Evolutionary conservation across 2,888 invertebrate genomes (phyloP).

Genomic region (Tipula vernalis): DNA sequence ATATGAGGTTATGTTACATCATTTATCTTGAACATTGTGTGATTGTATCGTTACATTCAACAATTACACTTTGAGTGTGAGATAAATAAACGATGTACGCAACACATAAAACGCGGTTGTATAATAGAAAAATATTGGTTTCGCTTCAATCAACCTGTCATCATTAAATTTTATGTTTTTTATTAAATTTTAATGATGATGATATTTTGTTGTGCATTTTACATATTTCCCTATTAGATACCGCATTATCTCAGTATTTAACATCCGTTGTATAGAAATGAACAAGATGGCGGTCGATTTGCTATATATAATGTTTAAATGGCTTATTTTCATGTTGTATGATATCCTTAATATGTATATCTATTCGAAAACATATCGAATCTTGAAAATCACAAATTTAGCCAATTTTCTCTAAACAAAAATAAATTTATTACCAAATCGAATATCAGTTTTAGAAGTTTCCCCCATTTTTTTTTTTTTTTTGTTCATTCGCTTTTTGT

Average conservation of each 20-base stretch:
- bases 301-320: background rate
- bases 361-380: background rate
- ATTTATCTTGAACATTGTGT: background rate
- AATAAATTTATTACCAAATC: background rate
- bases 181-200: background rate
- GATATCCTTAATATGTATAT: background rate
- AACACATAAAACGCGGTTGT: background rate
- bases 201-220: background rate
- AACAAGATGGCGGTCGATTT: background rate
- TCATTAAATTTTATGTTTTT: background rate
- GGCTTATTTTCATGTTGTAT: background rate
- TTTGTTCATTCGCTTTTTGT: background rate
- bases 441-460: background rate
- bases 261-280: background rate
- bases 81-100: background rate
- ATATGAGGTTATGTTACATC: slow-evolving; percentile 7
- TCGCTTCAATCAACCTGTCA: slow-evolving; percentile 6
- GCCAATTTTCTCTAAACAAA: background rate
- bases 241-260: background rate
- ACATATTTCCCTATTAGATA: background rate
- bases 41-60: background rate
- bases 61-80: background rate
- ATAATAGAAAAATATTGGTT: background rate
- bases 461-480: background rate
- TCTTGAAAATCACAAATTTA: background rate